These are phyloP conservation scores for Chaenodraco wilsoni DNA, from an alignment of 2,797 vertebrate species.

Conservation along the genomic window DNA sequence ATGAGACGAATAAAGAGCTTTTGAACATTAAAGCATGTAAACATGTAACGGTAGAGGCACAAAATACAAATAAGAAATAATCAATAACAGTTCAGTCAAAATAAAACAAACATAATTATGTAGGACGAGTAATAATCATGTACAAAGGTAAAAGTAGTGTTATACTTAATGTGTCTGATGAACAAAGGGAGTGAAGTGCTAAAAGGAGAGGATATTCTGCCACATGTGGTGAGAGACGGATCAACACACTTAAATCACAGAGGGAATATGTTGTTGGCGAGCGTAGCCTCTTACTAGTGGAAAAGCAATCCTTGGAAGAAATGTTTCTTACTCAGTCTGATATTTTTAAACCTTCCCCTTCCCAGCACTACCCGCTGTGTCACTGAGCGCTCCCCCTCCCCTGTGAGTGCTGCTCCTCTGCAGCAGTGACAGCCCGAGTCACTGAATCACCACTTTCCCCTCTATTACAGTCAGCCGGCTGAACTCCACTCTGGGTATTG, in stretches of 20 bases:
- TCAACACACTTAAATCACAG: conserved; percentile 31
- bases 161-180: neutral
- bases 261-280: conserved; percentile 30
- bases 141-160: neutral
- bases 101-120: too few relatives aligned
- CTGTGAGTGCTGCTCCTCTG: conserved; percentile 22
- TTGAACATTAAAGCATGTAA: too few relatives aligned
- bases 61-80: too few relatives aligned
- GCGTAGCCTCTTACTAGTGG: conserved; percentile 9
- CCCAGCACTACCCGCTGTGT: conserved; percentile 12
- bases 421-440: conserved; percentile 44
- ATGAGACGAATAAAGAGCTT: too few relatives aligned
- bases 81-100: too few relatives aligned
- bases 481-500: conserved; percentile 65
- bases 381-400: conserved; percentile 31
- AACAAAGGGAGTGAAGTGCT: neutral
- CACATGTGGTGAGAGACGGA: conserved; percentile 15
- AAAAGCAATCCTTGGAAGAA: conserved; percentile 26
- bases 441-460: conserved; percentile 62
- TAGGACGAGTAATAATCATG: too few relatives aligned
- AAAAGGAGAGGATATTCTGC: neutral
- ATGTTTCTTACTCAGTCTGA: conserved; percentile 15
- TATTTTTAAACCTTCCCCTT: conserved; percentile 37
- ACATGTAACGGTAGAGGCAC: too few relatives aligned
- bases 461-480: conserved; percentile 62